These are phyloP conservation scores for Fissipunctia ypsillon DNA, from an alignment of 2,888 invertebrate genomes.

Conservation along the genomic window DNA sequence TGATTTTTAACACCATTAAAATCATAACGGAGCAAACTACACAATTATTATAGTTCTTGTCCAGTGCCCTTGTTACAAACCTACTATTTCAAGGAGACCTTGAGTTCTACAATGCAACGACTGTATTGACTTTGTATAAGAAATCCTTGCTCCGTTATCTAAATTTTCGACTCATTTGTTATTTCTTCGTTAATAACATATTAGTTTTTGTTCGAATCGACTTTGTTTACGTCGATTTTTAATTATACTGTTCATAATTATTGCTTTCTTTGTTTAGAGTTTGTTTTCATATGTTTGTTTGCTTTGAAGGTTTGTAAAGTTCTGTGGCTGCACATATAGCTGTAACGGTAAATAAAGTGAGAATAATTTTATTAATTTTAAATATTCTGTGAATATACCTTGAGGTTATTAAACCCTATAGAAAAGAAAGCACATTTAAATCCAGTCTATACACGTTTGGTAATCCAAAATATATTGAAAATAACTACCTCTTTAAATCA, in stretches of 20 bases:
- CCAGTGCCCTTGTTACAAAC: constrained; percentile 28
- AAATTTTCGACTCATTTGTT: constrained; percentile 36
- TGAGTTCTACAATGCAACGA: constrained; percentile 27
- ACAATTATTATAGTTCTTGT: constrained; percentile 45
- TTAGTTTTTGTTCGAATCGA: constrained; percentile 42
- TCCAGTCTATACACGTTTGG: too few species aligned
- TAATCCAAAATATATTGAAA: neutral
- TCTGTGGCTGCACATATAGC: neutral
- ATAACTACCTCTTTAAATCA: neutral
- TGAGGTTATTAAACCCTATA: neutral
- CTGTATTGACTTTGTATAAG: constrained; percentile 20
- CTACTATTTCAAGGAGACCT: constrained; percentile 38
- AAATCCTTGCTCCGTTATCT: constrained; percentile 45
- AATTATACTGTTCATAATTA: constrained; percentile 55
- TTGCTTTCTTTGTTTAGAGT: constrained; percentile 47
- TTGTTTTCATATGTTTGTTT: constrained; percentile 36
- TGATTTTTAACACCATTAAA: constrained; percentile 38
- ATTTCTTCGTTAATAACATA: constrained; percentile 36
- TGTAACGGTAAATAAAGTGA: constrained; percentile 3
- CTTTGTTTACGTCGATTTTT: constrained; percentile 44
- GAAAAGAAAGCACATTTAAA: neutral
- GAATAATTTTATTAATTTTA: neutral
- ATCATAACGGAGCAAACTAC: constrained; percentile 25
- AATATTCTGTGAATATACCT: neutral
- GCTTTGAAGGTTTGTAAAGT: constrained; percentile 9